Evolutionary conservation across 2,797 vertebrate genomes (phyloP).

Genomic region (Steatocranus sp.): DNA sequence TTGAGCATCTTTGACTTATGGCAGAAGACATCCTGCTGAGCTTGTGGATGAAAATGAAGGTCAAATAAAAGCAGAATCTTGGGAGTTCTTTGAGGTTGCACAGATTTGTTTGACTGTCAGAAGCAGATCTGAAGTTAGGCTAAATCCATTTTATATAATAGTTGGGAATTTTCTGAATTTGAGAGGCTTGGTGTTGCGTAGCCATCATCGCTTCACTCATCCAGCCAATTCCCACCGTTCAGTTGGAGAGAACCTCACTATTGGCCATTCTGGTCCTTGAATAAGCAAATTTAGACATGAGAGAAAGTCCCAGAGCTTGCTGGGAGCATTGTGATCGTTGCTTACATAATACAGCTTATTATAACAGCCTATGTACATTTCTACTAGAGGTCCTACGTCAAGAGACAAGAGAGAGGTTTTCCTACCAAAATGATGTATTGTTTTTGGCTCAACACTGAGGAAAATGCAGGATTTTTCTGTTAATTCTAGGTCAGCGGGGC

Average conservation of each 20-base stretch:
- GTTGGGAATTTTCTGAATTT: neutral
- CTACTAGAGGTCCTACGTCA: neutral
- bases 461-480: slow-evolving; percentile 22
- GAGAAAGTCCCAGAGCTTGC: neutral
- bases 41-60: neutral
- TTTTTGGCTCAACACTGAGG: slow-evolving; percentile 35
- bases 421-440: slow-evolving; percentile 20
- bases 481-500: neutral
- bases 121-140: neutral
- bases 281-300: slow-evolving; percentile 9
- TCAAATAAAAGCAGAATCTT: neutral
- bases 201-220: slow-evolving; percentile 7
- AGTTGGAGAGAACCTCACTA: neutral
- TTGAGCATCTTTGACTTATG: neutral
- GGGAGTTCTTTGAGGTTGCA: neutral
- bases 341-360: slow-evolving; percentile 9
- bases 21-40: neutral
- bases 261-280: slow-evolving; percentile 23
- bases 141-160: neutral
- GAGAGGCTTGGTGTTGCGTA: slow-evolving; percentile 12
- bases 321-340: slow-evolving; percentile 5
- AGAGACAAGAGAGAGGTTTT: slow-evolving; percentile 11
- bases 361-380: slow-evolving; percentile 4
- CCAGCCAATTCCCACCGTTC: slow-evolving; percentile 18
- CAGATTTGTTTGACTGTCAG: neutral